These are phyloP conservation scores for Encarsia formosa DNA, from an alignment of 2,888 invertebrate genomes.

Conservation along the genomic window DNA sequence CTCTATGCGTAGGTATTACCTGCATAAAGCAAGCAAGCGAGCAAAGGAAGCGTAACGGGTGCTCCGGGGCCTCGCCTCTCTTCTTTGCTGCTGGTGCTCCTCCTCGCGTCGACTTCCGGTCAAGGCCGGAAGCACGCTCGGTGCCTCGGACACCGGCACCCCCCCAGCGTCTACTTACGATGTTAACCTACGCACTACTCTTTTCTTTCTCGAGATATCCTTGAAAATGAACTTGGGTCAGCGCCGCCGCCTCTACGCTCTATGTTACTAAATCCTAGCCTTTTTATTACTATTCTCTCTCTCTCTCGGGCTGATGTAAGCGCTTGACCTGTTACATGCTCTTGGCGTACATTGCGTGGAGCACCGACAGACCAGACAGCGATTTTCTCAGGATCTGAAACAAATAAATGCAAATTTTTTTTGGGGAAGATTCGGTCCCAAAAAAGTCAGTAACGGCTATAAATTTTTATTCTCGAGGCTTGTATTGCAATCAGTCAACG, in stretches of 20 bases:
- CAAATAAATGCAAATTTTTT: not conserved
- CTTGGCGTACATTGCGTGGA: slow-evolving; percentile 6
- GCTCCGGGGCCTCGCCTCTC: not conserved
- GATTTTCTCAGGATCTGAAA: slow-evolving; percentile 9
- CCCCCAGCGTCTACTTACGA: not conserved
- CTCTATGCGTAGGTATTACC: too few relatives aligned
- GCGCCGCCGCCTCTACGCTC: too few relatives aligned
- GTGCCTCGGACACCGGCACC: slow-evolving; percentile 27
- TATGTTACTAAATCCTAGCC: too few relatives aligned
- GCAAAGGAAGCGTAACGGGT: too few relatives aligned
- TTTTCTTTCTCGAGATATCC: slow-evolving; percentile 15
- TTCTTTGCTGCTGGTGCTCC: not conserved
- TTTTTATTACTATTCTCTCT: not conserved
- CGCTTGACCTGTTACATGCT: too few relatives aligned
- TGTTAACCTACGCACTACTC: not conserved
- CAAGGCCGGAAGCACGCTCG: slow-evolving; percentile 50
- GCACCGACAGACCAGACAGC: slow-evolving; percentile 7
- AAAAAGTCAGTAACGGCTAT: too few relatives aligned
- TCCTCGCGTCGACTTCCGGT: slow-evolving; percentile 48
- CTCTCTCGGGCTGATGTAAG: too few relatives aligned
- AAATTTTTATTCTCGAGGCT: too few relatives aligned
- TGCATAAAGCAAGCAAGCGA: not conserved
- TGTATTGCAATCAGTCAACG: too few relatives aligned
- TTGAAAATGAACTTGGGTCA: slow-evolving; percentile 24
- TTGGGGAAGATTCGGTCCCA: too few relatives aligned